Evolutionary conservation across 1,140 invertebrate genomes (phyloP).

Genomic region (Myzus persicae): DNA sequence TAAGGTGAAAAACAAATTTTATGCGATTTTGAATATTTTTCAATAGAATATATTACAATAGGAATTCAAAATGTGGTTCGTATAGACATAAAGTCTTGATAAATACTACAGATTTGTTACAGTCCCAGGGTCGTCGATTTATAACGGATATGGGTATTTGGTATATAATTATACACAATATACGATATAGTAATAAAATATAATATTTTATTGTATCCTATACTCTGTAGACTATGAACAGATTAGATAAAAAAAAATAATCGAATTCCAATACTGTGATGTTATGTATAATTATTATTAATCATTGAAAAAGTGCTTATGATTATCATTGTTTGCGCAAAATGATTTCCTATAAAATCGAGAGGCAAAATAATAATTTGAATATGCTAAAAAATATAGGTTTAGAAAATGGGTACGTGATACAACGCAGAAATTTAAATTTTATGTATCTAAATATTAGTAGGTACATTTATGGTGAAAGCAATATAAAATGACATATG

Average conservation of each 20-base stretch:
- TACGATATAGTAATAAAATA: neutral
- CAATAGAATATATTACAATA: neutral
- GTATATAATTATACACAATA: neutral
- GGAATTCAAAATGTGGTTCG: neutral
- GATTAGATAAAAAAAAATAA: constrained; percentile 5
- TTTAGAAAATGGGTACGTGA: neutral
- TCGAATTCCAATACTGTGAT: neutral
- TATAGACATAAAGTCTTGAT: neutral
- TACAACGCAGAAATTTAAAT: neutral
- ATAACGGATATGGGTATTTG: neutral
- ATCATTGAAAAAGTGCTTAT: neutral
- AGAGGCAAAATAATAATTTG: neutral
- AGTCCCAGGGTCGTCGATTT: neutral
- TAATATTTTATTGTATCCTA: neutral
- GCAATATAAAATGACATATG: neutral
- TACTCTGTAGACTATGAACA: neutral
- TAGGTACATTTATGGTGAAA: neutral
- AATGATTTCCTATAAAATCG: neutral
- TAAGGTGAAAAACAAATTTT: neutral
- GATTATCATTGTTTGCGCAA: neutral
- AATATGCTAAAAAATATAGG: neutral
- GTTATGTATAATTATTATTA: constrained; percentile 3
- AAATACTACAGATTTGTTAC: neutral
- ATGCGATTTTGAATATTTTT: neutral
- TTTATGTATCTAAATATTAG: neutral